Percentiles rank a stretch among this genome's conserved stretches.
These are phyloP conservation scores for Colletes gigas DNA, from an alignment of 1,140 invertebrate species.

Conservation along the genomic window DNA sequence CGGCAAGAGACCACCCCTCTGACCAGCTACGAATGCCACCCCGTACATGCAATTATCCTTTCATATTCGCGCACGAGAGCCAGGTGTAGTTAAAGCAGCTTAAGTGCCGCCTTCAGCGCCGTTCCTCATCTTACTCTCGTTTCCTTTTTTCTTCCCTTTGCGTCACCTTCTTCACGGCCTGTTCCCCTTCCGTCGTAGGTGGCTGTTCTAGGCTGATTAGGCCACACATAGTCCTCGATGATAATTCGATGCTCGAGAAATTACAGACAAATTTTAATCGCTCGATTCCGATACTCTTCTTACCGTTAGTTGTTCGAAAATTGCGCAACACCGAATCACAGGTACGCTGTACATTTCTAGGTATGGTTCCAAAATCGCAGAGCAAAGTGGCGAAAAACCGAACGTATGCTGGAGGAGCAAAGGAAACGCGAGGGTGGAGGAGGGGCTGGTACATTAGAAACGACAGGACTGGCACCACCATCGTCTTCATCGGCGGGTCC, in stretches of 20 bases:
- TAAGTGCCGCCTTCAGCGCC: conserved; percentile 44
- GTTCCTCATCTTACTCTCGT: conserved; percentile 42
- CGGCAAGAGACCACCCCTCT: conserved; percentile 58
- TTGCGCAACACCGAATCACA: too few relatives aligned
- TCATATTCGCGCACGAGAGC: conserved; percentile 53
- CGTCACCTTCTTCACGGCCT: conserved; percentile 8
- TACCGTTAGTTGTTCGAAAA: too few relatives aligned
- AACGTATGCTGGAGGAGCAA: conserved; percentile 94
- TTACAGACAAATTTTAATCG: too few relatives aligned
- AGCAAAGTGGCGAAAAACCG: conserved; percentile 96
- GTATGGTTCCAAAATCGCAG: conserved; percentile 97
- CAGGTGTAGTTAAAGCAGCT: conserved; percentile 42
- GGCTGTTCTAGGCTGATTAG: background rate
- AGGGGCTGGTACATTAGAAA: conserved; percentile 43
- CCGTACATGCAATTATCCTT: conserved; percentile 64
- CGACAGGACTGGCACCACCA: conserved; percentile 62
- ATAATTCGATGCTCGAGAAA: too few relatives aligned
- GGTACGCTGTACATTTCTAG: conserved; percentile 77
- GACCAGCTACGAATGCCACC: conserved; percentile 41
- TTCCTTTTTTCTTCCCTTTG: conserved; percentile 28
- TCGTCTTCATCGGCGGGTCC: conserved; percentile 73
- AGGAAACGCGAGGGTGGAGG: conserved; percentile 87
- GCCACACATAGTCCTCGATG: background rate
- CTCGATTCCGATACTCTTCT: too few relatives aligned
- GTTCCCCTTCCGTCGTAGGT: background rate